These are phyloP conservation scores for Parazoanthus atlanticus DNA, from an alignment of 92 coral and sea anemone species.

Conservation along the genomic window DNA sequence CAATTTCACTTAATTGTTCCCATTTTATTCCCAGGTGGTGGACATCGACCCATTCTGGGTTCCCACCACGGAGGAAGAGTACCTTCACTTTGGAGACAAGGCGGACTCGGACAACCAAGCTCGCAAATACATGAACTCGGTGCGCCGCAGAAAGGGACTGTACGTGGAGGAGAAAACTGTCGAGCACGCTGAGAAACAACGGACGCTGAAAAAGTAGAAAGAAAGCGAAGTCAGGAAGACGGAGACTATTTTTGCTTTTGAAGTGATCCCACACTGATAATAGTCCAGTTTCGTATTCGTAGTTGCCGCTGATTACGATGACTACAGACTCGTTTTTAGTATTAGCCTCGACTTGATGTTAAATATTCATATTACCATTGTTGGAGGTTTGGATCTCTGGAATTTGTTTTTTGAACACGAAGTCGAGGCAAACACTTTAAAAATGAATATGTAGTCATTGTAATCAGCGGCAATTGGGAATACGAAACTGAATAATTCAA, in stretches of 20 bases:
- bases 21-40: slow-evolving; percentile 65
- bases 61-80: slow-evolving; percentile 97
- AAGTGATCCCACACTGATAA: too few relatives aligned
- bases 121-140: slow-evolving; percentile 96
- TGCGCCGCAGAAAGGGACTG: slow-evolving; percentile 91
- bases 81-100: slow-evolving; percentile 95
- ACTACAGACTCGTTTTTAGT: too few relatives aligned
- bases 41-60: slow-evolving; percentile 99
- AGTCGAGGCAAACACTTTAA: too few relatives aligned
- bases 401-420: too few relatives aligned
- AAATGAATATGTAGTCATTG: too few relatives aligned
- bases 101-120: slow-evolving; percentile 99
- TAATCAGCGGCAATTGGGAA: too few relatives aligned
- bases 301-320: too few relatives aligned
- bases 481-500: too few relatives aligned
- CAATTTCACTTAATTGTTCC: neutral
- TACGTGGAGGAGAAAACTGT: slow-evolving; percentile 98
- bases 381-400: too few relatives aligned
- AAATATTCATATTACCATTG: too few relatives aligned
- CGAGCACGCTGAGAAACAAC: slow-evolving; percentile 97
- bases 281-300: too few relatives aligned
- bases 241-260: neutral
- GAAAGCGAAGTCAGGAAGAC: neutral
- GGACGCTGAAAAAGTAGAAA: slow-evolving; percentile 88
- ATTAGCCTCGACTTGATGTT: too few relatives aligned